Percentiles rank a stretch among this genome's conserved stretches.
Conservation (phyloP, 2,888 invertebrate species). For the Stegana nigrithorax region DNA sequence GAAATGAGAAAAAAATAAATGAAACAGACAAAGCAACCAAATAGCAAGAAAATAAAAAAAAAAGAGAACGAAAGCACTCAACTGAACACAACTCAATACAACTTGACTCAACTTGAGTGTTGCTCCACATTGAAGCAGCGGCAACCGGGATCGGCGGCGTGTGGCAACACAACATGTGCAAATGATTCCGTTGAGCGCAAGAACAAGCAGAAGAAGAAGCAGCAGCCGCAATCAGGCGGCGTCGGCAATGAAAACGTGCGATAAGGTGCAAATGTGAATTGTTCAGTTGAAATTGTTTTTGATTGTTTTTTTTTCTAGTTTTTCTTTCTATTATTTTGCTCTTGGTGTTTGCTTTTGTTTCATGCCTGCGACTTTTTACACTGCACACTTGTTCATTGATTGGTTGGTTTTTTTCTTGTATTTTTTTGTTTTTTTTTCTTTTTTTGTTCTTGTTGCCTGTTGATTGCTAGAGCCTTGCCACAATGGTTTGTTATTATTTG, state of each 20-base stretch:
- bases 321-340: not conserved
- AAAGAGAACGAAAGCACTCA: not conserved
- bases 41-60: not conserved
- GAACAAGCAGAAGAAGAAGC: too few species aligned
- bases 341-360: not conserved
- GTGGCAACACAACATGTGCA: too few species aligned
- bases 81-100: too few species aligned
- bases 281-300: conserved; percentile 4
- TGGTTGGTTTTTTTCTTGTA: not conserved
- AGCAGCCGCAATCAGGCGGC: too few species aligned
- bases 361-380: not conserved
- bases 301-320: not conserved
- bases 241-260: conserved; percentile 3
- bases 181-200: too few species aligned
- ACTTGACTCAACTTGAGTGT: conserved; percentile 1
- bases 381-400: not conserved
- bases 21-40: conserved; percentile 13
- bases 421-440: not conserved
- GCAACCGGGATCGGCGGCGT: too few species aligned
- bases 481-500: too few species aligned
- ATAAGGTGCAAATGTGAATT: conserved; percentile 21
- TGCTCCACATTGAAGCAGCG: too few species aligned
- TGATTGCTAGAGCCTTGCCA: too few species aligned
- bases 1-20: conserved; percentile 16
- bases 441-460: too few species aligned